Conservation (phyloP, 2,888 invertebrate species). For the Allacma fusca region DNA sequence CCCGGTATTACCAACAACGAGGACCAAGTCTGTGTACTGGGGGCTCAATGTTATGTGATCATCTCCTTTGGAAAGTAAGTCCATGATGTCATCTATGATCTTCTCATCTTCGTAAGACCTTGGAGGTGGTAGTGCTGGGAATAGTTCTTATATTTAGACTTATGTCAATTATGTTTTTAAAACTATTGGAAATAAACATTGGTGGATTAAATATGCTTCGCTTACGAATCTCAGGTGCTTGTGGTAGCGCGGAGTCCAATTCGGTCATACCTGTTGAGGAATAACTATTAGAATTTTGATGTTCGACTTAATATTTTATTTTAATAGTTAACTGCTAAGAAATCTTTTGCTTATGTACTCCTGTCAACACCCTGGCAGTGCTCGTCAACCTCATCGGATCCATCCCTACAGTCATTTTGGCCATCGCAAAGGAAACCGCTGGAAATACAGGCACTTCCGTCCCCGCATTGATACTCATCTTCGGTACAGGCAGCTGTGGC, state of each 20-base stretch:
- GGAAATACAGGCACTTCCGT: background rate
- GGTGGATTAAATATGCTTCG: too few relatives aligned
- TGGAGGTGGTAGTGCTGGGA: background rate
- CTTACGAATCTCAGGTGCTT: too few relatives aligned
- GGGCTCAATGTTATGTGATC: conserved; percentile 2
- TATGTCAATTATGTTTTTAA: too few relatives aligned
- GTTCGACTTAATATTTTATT: too few relatives aligned
- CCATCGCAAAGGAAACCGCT: background rate
- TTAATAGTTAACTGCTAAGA: too few relatives aligned
- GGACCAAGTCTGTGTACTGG: background rate
- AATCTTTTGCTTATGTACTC: background rate
- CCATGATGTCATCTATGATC: background rate
- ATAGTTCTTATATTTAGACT: background rate
- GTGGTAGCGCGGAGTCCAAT: too few relatives aligned
- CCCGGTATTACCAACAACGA: conserved; percentile 12
- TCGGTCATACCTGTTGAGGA: too few relatives aligned
- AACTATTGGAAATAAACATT: too few relatives aligned
- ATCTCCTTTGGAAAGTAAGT: background rate
- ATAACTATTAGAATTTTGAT: too few relatives aligned
- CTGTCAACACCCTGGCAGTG: background rate
- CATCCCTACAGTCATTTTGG: background rate
- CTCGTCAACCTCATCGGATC: background rate
- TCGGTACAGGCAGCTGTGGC: background rate
- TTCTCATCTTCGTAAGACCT: background rate
- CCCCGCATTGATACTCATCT: background rate